Conservation (phyloP, 2,113 vertebrate species). For the Raja brachyura region DNA sequence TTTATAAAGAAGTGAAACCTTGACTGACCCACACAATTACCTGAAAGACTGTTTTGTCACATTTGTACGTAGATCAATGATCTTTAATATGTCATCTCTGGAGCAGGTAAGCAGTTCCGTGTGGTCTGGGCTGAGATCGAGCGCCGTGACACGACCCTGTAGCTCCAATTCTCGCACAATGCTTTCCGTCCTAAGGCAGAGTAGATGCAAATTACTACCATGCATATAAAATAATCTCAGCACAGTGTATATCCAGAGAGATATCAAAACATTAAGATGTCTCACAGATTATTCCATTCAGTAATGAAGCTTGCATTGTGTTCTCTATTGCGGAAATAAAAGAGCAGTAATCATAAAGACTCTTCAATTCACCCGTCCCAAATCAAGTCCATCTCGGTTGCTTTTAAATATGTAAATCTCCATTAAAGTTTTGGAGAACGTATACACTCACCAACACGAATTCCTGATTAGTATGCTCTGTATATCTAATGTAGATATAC, state of each 20-base stretch:
- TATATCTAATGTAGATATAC: neutral
- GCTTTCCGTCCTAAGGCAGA: slow-evolving; percentile 69
- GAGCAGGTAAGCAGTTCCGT: slow-evolving; percentile 87
- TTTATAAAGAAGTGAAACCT: neutral
- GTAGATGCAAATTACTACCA: neutral
- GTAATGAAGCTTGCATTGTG: neutral
- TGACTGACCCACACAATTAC: slow-evolving; percentile 50
- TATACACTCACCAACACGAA: neutral
- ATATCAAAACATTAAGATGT: neutral
- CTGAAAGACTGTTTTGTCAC: slow-evolving; percentile 77
- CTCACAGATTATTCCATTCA: neutral
- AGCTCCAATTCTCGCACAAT: slow-evolving; percentile 83
- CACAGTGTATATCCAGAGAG: too few species aligned
- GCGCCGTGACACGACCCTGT: slow-evolving; percentile 79
- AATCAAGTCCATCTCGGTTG: neutral
- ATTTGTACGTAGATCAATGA: slow-evolving; percentile 78
- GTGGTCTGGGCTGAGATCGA: slow-evolving; percentile 89
- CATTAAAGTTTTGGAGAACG: neutral
- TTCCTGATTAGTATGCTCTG: neutral
- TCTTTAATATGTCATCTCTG: slow-evolving; percentile 84
- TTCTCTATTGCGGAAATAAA: neutral
- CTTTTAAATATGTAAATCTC: neutral
- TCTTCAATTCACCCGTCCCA: neutral
- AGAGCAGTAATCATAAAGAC: too few species aligned
- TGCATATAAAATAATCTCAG: neutral